phyloP scores from a whole-genome alignment of 2,113 vertebrate genomes.

The Sinocyclocheilus anophthalmus region DNA sequence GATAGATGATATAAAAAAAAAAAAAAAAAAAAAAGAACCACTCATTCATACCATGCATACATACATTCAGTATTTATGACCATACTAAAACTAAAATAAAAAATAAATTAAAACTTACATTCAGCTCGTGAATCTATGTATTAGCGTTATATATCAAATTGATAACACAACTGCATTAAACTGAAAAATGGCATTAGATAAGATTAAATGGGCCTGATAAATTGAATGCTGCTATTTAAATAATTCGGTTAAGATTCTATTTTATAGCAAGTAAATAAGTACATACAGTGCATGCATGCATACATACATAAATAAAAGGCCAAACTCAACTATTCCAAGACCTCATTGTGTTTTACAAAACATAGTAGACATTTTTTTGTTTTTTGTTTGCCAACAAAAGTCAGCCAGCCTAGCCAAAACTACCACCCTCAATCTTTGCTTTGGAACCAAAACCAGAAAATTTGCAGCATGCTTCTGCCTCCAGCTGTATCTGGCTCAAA shows the following conservation, averaged over 20 bases:
- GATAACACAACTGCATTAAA: background rate
- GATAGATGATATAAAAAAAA: background rate
- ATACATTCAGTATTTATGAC: no score
- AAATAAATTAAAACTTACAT: no score
- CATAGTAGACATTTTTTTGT: no score
- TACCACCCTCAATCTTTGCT: background rate
- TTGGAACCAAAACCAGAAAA: constrained; percentile 3
- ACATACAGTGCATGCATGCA: background rate
- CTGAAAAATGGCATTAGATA: background rate
- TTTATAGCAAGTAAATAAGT: background rate
- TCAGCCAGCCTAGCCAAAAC: background rate
- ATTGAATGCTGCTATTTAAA: background rate
- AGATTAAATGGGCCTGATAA: background rate
- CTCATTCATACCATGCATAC: no score
- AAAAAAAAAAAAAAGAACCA: background rate
- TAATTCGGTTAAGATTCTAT: background rate
- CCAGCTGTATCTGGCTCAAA: background rate
- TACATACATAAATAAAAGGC: background rate
- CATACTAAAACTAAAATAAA: no score
- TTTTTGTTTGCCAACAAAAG: background rate
- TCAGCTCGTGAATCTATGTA: no score
- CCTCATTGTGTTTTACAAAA: background rate
- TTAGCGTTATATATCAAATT: no score
- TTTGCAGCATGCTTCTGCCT: constrained; percentile 9
- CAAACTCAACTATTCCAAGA: background rate